These are phyloP conservation scores for Ahaetulla prasina DNA, from an alignment of 2,113 vertebrate genomes.

Conservation along the genomic window DNA sequence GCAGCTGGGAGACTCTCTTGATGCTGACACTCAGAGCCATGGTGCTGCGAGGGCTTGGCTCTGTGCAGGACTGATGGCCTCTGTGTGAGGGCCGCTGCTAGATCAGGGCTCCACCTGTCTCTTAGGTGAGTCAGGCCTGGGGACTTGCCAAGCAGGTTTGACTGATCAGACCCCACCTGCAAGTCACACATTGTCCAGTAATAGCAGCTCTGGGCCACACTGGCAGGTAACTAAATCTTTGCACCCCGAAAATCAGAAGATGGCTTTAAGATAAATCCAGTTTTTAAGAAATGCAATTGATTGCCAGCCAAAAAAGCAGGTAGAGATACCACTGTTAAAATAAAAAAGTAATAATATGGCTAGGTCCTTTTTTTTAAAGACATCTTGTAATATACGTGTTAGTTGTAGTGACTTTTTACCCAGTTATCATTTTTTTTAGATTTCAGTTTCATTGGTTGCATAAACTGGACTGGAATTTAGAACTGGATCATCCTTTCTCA, in stretches of 20 bases:
- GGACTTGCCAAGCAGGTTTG: conserved; percentile 57
- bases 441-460: background rate
- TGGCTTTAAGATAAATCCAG: background rate
- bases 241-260: background rate
- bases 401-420: background rate
- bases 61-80: background rate
- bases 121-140: conserved; percentile 48
- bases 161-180: conserved; percentile 45
- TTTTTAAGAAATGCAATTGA: background rate
- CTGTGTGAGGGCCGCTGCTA: background rate
- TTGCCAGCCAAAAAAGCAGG: background rate
- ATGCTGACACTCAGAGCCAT: conserved; percentile 84
- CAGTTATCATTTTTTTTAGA: background rate
- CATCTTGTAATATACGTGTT: background rate
- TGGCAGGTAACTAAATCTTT: background rate
- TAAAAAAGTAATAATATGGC: background rate
- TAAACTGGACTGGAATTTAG: background rate
- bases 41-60: background rate
- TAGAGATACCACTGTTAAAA: background rate
- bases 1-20: conserved; percentile 75
- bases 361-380: background rate
- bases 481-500: background rate
- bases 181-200: conserved; percentile 44
- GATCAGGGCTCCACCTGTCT: conserved; percentile 17
- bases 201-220: background rate